Conservation (phyloP, 1,140 invertebrate species). For the Anthonomus grandis region DNA sequence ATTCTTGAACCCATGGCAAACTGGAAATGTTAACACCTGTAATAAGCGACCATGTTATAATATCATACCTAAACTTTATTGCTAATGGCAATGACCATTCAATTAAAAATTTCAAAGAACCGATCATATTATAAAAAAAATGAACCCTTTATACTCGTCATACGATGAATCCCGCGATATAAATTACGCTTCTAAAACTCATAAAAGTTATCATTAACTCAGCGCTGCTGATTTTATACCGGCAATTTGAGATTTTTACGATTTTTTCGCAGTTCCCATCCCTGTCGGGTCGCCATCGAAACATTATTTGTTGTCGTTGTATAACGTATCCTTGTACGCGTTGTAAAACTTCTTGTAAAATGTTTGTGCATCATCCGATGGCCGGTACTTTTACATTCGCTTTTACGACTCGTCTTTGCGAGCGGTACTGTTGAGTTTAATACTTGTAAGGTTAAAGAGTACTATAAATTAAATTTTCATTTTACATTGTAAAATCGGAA, state of each 20-base stretch:
- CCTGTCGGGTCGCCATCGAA: slow-evolving; percentile 7
- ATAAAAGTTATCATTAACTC: slow-evolving; percentile 16
- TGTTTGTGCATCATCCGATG: slow-evolving; percentile 19
- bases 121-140: too few species aligned
- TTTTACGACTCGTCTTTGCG: slow-evolving; percentile 26
- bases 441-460: slow-evolving; percentile 27
- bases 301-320: slow-evolving; percentile 28
- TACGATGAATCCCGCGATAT: too few species aligned
- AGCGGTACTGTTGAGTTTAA: slow-evolving; percentile 27
- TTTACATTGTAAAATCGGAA: slow-evolving; percentile 20
- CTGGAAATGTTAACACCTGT: too few species aligned
- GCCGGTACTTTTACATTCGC: slow-evolving; percentile 29
- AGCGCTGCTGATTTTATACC: slow-evolving; percentile 14
- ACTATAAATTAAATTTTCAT: slow-evolving; percentile 24
- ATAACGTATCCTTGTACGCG: slow-evolving; percentile 17
- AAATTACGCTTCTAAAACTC: slow-evolving; percentile 6
- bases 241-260: slow-evolving; percentile 4
- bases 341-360: slow-evolving; percentile 30
- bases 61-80: too few species aligned
- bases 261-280: neutral
- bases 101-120: too few species aligned
- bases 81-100: too few species aligned
- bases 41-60: too few species aligned
- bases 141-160: too few species aligned
- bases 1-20: too few species aligned